Conservation (phyloP, 2,797 vertebrate species). For the Eulemur albifrons region DNA sequence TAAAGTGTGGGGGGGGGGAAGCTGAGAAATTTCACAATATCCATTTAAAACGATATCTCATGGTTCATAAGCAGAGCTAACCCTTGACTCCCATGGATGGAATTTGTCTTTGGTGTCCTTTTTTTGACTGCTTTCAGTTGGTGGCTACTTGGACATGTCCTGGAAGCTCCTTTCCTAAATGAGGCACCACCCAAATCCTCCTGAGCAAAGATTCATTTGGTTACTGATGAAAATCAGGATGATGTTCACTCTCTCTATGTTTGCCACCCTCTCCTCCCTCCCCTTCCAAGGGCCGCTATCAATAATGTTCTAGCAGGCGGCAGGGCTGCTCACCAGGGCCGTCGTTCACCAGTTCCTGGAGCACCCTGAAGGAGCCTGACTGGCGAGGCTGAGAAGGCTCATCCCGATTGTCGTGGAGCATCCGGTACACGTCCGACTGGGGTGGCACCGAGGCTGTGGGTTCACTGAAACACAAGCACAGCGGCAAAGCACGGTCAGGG, state of each 20-base stretch:
- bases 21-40: not conserved
- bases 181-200: not conserved
- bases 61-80: not conserved
- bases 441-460: slow-evolving; percentile 80
- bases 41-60: not conserved
- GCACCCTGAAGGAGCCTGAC: slow-evolving; percentile 96
- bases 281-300: not conserved
- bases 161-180: not conserved
- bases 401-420: slow-evolving; percentile 90
- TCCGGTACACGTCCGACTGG: slow-evolving; percentile 94
- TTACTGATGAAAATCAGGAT: not conserved
- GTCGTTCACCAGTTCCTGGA: slow-evolving; percentile 95
- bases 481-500: not conserved
- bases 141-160: not conserved
- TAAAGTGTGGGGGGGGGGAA: not conserved
- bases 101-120: not conserved
- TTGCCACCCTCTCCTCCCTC: not conserved
- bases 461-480: slow-evolving; percentile 84
- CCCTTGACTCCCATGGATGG: not conserved
- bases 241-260: not conserved
- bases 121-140: not conserved
- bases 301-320: not conserved
- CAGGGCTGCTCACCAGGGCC: slow-evolving; percentile 85
- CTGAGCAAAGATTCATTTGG: not conserved
- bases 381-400: slow-evolving; percentile 92